Evolutionary conservation across 2,113 vertebrate genomes (phyloP).

Genomic region (Entomyzon cyanotis): DNA sequence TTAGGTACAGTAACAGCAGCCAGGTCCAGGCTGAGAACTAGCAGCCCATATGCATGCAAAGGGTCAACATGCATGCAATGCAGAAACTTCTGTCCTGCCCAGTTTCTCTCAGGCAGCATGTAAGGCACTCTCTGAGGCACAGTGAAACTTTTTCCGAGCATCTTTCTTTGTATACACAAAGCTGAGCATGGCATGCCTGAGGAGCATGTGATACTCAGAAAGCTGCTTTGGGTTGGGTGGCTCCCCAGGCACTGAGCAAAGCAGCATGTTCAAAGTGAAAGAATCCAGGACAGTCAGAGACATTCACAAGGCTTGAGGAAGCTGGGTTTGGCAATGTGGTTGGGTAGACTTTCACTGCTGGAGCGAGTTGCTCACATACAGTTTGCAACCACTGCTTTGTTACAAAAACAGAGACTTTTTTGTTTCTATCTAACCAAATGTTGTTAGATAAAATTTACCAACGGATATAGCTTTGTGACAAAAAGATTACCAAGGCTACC

Average conservation of each 20-base stretch:
- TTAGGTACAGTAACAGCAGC: background rate
- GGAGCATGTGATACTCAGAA: background rate
- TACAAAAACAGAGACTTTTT: background rate
- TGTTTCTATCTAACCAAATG: background rate
- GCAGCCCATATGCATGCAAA: background rate
- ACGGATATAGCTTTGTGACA: background rate
- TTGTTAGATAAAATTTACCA: background rate
- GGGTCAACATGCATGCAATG: background rate
- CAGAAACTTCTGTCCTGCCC: background rate
- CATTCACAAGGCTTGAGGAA: accelerated
- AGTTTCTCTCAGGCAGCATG: background rate
- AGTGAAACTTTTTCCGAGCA: background rate
- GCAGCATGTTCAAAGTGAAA: background rate
- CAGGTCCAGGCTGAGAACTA: background rate
- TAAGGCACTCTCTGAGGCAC: background rate
- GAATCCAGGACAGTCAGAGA: background rate
- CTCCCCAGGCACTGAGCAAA: background rate
- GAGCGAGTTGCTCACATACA: background rate
- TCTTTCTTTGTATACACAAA: background rate
- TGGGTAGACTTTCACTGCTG: background rate
- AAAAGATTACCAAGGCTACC: background rate
- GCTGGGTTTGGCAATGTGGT: background rate
- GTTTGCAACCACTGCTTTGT: background rate
- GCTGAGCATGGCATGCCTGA: background rate
- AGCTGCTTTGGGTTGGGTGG: background rate